Evolutionary conservation across 1,140 invertebrate genomes (phyloP).

Genomic region (Anadara kagoshimensis): DNA sequence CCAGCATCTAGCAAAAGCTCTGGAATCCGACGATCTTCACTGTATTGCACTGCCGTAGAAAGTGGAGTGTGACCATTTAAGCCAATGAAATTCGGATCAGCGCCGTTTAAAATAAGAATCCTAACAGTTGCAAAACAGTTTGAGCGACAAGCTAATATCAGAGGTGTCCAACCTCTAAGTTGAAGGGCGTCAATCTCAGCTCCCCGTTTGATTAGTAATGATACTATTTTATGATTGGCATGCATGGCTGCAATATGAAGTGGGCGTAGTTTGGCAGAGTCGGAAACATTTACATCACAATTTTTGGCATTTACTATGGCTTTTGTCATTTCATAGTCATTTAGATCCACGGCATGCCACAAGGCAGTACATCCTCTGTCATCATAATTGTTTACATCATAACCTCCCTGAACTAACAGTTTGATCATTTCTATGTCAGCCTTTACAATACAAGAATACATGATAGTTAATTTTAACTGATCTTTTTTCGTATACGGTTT

Average conservation of each 20-base stretch:
- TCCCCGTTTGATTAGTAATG: constrained; percentile 53
- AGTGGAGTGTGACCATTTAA: constrained; percentile 60
- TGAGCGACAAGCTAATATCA: constrained; percentile 55
- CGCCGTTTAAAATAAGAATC: constrained; percentile 60
- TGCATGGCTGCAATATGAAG: constrained; percentile 62
- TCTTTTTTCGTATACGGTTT: constrained; percentile 54
- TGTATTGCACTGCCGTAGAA: constrained; percentile 54
- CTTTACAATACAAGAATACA: constrained; percentile 57
- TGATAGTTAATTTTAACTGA: constrained; percentile 51
- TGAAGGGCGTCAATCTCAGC: constrained; percentile 57
- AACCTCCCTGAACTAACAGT: constrained; percentile 54
- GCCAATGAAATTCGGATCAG: constrained; percentile 60
- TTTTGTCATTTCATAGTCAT: constrained; percentile 62
- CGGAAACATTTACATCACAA: constrained; percentile 56
- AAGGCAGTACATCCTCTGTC: constrained; percentile 59
- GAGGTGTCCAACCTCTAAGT: constrained; percentile 58
- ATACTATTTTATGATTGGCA: constrained; percentile 55
- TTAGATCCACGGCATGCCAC: constrained; percentile 62
- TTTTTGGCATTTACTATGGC: constrained; percentile 36
- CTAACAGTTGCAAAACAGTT: constrained; percentile 50
- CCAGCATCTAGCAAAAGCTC: constrained; percentile 57
- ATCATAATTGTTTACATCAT: constrained; percentile 59
- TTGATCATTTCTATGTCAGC: constrained; percentile 52
- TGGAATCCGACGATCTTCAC: constrained; percentile 44
- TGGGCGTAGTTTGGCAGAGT: constrained; percentile 52